Percentiles rank a stretch among this genome's conserved stretches.
Evolutionary conservation across 2,888 invertebrate species (phyloP).

Genomic region (Ypsolopha sequella): DNA sequence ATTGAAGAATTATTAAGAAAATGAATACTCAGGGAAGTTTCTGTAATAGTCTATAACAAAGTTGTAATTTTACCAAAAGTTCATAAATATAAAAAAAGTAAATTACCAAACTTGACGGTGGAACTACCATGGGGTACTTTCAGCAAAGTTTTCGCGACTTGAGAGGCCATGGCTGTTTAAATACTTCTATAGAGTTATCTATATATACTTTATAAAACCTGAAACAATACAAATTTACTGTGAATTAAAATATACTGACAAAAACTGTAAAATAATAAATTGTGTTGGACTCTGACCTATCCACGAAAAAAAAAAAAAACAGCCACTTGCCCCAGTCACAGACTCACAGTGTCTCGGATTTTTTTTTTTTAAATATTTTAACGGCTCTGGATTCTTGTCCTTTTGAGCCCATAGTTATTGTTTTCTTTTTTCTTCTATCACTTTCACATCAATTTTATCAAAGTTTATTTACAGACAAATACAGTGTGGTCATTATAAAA

Average conservation of each 20-base stretch:
- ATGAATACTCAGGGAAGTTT: constrained; percentile 3
- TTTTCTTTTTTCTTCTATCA: too few relatives aligned
- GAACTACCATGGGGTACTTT: constrained; percentile 47
- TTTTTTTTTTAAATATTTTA: neutral
- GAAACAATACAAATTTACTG: constrained; percentile 12
- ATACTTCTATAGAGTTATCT: constrained; percentile 16
- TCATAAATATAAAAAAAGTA: neutral
- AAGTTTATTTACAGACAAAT: too few relatives aligned
- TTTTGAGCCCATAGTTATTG: too few relatives aligned
- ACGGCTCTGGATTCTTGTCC: too few relatives aligned
- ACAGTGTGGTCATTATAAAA: too few relatives aligned
- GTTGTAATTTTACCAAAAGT: constrained; percentile 7
- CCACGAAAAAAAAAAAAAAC: constrained; percentile 9
- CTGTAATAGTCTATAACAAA: constrained; percentile 3
- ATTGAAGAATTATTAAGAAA: neutral
- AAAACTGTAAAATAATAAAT: constrained; percentile 26
- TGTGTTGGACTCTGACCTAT: constrained; percentile 59
- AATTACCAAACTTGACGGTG: constrained; percentile 53
- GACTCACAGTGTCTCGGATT: neutral
- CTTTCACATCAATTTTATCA: too few relatives aligned
- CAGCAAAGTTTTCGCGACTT: constrained; percentile 52
- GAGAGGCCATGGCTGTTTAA: constrained; percentile 47
- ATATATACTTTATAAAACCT: constrained; percentile 13
- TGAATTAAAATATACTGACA: constrained; percentile 15
- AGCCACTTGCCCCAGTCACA: constrained; percentile 3